Evolutionary conservation across 2,113 vertebrate species (phyloP).

Genomic region (Melanerpes aurifrons): DNA sequence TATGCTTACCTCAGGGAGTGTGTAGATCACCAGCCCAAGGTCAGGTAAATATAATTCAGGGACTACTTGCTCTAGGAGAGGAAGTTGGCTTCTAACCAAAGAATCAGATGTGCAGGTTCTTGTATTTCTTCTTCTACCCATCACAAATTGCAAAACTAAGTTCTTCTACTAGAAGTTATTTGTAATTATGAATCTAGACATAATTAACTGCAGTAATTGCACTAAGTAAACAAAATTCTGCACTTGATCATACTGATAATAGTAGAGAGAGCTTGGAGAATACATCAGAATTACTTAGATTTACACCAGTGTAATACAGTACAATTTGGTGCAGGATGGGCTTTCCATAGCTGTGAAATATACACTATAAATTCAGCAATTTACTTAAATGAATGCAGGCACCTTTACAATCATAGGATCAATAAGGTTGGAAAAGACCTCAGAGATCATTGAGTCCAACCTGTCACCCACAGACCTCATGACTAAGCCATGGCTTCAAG

Average conservation of each 20-base stretch:
- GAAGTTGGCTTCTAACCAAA: neutral
- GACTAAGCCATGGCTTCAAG: too few relatives aligned
- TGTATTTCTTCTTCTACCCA: neutral
- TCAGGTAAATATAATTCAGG: constrained; percentile 23
- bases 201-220: neutral
- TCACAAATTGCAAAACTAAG: neutral
- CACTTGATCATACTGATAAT: neutral
- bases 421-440: too few relatives aligned
- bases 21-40: constrained; percentile 16
- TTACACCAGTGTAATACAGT: neutral
- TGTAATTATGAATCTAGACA: neutral
- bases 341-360: neutral
- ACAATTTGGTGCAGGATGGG: neutral
- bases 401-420: neutral
- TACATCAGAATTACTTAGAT: neutral
- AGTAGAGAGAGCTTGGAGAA: neutral
- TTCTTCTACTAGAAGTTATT: neutral
- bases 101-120: neutral
- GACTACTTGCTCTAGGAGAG: neutral
- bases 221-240: neutral
- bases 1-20: neutral
- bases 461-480: too few relatives aligned
- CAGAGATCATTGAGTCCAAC: too few relatives aligned
- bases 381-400: neutral
- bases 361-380: neutral